Evolutionary conservation across 1,140 invertebrate species (phyloP).

Genomic region (Brachionus plicatilis): DNA sequence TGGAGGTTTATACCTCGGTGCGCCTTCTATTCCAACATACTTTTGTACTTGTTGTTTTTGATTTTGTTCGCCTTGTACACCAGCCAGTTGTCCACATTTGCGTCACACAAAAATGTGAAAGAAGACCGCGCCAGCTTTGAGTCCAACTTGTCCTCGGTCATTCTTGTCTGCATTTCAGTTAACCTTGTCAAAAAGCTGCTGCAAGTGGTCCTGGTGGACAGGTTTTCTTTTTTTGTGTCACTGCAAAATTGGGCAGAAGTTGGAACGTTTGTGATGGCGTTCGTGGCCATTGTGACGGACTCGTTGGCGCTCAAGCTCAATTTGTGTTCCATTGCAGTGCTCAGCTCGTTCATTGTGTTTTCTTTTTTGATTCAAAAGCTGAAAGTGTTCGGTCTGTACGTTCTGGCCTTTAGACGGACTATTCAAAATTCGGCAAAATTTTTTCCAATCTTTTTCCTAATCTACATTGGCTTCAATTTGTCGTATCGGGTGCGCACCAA

Average conservation of each 20-base stretch:
- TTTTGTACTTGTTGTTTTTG: conserved; percentile 9
- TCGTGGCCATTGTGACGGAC: background rate
- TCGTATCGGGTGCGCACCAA: conserved; percentile 29
- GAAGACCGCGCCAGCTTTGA: background rate
- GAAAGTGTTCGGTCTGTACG: conserved; percentile 37
- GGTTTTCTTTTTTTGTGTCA: conserved; percentile 34
- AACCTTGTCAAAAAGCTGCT: conserved; percentile 27
- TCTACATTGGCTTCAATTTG: conserved; percentile 35
- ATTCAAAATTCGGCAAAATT: conserved; percentile 38
- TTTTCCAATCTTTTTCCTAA: conserved; percentile 34
- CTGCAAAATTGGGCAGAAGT: conserved; percentile 20
- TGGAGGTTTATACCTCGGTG: conserved; percentile 25
- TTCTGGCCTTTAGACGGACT: conserved; percentile 7
- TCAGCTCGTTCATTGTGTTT: conserved; percentile 23
- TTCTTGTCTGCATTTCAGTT: background rate
- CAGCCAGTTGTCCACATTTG: background rate
- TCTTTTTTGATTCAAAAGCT: conserved; percentile 34
- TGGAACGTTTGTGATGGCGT: conserved; percentile 2
- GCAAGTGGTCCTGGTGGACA: background rate
- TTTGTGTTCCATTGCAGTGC: conserved; percentile 3
- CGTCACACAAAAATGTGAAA: background rate
- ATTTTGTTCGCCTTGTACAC: conserved; percentile 25
- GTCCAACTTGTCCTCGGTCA: background rate
- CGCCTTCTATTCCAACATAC: conserved; percentile 34
- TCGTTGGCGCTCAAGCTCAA: background rate